Evolutionary conservation across 2,888 invertebrate genomes (phyloP), one percentile per base, ranked within the genome.

Genomic region (Lasius fuliginosus): DNA sequence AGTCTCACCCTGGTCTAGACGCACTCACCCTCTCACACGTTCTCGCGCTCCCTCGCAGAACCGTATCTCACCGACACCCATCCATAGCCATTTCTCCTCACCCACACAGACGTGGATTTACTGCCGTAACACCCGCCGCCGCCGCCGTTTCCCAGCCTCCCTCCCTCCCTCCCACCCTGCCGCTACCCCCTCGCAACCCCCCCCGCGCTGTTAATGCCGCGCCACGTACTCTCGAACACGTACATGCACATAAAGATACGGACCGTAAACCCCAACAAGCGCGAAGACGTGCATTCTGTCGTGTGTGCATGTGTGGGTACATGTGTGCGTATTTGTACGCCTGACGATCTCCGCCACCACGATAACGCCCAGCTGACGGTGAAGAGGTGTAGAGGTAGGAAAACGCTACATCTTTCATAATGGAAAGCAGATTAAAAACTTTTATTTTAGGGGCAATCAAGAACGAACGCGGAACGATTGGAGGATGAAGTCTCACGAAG

Each of bases 1-100:
- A 92, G 94, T 94, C 94, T 94, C 93, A 92, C 92, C 92, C 92
- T 90, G 90, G 94, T 94, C 94, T 94, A 94, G 94, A 94, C 94
- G 92, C 91, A 90, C 89, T 90, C 90, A 86, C 84, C 81, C 82
- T 83, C 84, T 65, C 82, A 82, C 85, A 77, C 69, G 46, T 83
- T 27, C 87, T 64, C 84, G 46, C 82, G 65, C 77, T 81, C 84
- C 30, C 85, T 56, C 87, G 86, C 87, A 83, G 85, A 65, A 64
- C 77, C 84, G 87, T 83, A 69, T 81, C 87, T 88, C 90, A 90
- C 88, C 90, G 89, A 89, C 90, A 89, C 85, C 87, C 89, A 91
- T 91, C 92, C 93, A 91, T 93, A 92, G 92, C 91, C 92, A 90
- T 90, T 90, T 86, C 88, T 85, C 62, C 88, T 86, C 90, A 93